These are phyloP conservation scores for Coreoperca whiteheadi DNA, from an alignment of 2,113 vertebrate genomes.

Conservation along the genomic window DNA sequence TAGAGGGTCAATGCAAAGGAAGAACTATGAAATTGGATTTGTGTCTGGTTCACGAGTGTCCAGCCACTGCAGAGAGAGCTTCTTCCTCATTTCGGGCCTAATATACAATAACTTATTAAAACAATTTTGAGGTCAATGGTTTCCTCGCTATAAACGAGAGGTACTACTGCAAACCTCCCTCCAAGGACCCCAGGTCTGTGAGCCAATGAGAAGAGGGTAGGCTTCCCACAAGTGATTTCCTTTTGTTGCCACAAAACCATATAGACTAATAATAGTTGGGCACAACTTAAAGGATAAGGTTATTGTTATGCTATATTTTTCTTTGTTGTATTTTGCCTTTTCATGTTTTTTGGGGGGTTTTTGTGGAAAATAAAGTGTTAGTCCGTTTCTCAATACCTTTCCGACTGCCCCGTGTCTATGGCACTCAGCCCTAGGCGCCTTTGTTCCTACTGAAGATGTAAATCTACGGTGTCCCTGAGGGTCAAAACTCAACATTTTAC, in stretches of 20 bases:
- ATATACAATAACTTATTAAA: neutral
- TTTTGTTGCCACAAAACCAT: neutral
- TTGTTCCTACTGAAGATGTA: neutral
- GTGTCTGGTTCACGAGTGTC: conserved; percentile 5
- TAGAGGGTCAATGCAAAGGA: neutral
- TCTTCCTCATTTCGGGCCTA: neutral
- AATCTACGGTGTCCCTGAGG: no score
- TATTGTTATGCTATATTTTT: no score
- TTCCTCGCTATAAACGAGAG: no score
- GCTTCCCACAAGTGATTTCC: neutral
- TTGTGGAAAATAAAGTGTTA: no score
- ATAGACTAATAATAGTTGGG: neutral
- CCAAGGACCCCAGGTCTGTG: neutral
- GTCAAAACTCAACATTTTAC: no score
- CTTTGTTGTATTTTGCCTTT: no score
- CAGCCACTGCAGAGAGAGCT: neutral
- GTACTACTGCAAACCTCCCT: neutral
- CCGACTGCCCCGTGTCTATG: neutral
- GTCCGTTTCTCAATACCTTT: no score
- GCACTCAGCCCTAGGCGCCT: neutral
- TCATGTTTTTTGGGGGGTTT: no score
- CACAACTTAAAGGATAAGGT: neutral
- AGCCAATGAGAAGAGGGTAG: neutral
- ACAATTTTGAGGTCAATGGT: neutral
- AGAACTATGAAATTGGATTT: conserved; percentile 26